Base-by-base conservation (phyloP, 2,797 vertebrate species). In the Allenopithecus nigroviridis region DNA sequence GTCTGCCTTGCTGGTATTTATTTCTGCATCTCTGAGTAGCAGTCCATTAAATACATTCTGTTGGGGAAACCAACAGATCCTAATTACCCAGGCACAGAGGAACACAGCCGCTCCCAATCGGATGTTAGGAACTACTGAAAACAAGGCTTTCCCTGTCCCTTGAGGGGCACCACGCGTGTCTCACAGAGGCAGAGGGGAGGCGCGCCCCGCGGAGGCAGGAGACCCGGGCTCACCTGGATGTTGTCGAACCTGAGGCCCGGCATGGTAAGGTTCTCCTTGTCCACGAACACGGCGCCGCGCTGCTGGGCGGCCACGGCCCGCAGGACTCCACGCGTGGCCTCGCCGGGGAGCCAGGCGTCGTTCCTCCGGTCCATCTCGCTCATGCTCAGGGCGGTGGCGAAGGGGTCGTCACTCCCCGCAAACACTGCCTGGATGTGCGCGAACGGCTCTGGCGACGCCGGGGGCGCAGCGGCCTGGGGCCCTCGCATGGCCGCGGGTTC, bases 161-260 rank as follows among this genome's bases (percentile, higher is more conserved):
- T 17, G 8, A 43, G 50, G 80, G 74, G 26, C 22, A 10, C 43
- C 1, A 2, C 3, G 5, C 43, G 4, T 0, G 8, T 68, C 61
- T 33, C 26, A 53, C 2, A 64, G 48, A 39, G 24, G 30, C 5
- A 21, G 48, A 36, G 8, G 17, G 1, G 24, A 76, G 75, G 21
- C 22, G 39, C 5, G 9, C 46, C 17, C 4, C 1, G 12, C 1
- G 11, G 46, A 48, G 2, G 14, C 5, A 9, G 64, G 21, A 21
- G 4, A 36, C 9, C 0, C 9, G 0, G 0, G 5, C 91, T 98
- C 99, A 99, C 99, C 99, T 99, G 99, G 94, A 99, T 99, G 98
- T 99, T 99, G 98, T 99, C 99, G n/a, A 99, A 99, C 98, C 99
- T 99, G 97, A 99, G 99, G 89, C 99, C 99, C 0, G 99, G 99